Conservation (phyloP, 2,888 invertebrate species). For the Caprella mutica region DNA sequence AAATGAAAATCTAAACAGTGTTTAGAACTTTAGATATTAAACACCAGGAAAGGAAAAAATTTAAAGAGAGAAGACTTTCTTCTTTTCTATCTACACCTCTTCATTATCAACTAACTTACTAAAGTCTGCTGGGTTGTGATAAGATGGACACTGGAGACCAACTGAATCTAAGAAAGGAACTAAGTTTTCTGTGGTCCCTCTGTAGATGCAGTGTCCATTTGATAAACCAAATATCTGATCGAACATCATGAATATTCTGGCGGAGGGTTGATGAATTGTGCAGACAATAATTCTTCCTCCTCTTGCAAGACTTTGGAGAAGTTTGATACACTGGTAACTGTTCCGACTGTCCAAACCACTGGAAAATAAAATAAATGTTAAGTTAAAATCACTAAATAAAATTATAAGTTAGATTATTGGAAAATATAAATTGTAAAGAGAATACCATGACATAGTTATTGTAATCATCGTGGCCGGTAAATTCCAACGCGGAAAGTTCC, state of each 20-base stretch:
- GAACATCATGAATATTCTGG: constrained; percentile 70
- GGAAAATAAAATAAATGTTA: constrained; percentile 27
- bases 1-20: too few species aligned
- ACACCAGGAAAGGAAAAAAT: too few species aligned
- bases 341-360: constrained; percentile 91
- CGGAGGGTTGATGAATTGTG: constrained; percentile 84
- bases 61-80: too few species aligned
- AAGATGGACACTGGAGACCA: constrained; percentile 76
- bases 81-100: too few species aligned
- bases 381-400: not conserved
- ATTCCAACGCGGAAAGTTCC: too few species aligned
- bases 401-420: not conserved
- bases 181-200: constrained; percentile 71
- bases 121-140: constrained; percentile 93
- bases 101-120: too few species aligned
- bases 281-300: constrained; percentile 77
- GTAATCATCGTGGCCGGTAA: not conserved
- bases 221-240: constrained; percentile 75
- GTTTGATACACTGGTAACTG: constrained; percentile 81
- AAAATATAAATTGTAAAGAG: not conserved
- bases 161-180: constrained; percentile 72
- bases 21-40: too few species aligned
- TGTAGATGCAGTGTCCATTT: constrained; percentile 75
- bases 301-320: constrained; percentile 65
- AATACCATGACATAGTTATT: not conserved